A percentile compares a stretch with the other conserved stretches of the same genome.
Evolutionary conservation across 2,113 vertebrate species (phyloP).

Genomic region (Leucopsar rothschildi): DNA sequence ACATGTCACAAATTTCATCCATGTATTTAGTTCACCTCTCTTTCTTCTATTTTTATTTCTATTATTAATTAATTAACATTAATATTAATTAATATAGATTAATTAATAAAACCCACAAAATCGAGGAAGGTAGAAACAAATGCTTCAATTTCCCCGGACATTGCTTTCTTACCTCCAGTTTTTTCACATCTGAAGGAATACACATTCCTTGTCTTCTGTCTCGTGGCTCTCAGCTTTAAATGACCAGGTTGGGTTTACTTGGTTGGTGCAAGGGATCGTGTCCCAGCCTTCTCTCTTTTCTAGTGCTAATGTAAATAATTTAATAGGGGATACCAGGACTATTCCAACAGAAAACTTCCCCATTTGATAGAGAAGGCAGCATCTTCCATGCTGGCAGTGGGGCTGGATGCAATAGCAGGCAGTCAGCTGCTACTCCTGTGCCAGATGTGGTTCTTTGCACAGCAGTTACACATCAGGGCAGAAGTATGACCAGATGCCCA

Average conservation of each 20-base stretch:
- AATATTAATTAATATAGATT: too few relatives aligned
- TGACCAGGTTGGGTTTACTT: not conserved
- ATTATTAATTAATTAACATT: not conserved
- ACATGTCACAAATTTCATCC: not conserved
- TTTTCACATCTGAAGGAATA: not conserved
- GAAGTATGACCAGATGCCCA: not conserved
- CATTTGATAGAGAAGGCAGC: not conserved
- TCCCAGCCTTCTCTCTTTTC: not conserved
- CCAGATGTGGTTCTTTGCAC: not conserved
- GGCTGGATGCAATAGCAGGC: not conserved
- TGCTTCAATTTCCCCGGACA: not conserved
- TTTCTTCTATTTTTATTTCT: not conserved
- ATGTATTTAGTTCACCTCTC: not conserved
- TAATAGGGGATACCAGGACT: not conserved
- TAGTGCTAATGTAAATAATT: not conserved
- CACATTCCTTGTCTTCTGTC: not conserved
- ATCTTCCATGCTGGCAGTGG: not conserved
- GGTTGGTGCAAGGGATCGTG: not conserved
- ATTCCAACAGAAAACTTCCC: not conserved
- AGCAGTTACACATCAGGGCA: fast-evolving
- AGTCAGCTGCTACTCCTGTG: not conserved
- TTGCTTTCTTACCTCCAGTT: not conserved
- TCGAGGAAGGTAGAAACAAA: not conserved
- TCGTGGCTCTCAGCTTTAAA: not conserved
- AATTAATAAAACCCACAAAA: not conserved